Conservation (phyloP, 2,888 invertebrate genomes). For the Trichogramma evanescens region DNA sequence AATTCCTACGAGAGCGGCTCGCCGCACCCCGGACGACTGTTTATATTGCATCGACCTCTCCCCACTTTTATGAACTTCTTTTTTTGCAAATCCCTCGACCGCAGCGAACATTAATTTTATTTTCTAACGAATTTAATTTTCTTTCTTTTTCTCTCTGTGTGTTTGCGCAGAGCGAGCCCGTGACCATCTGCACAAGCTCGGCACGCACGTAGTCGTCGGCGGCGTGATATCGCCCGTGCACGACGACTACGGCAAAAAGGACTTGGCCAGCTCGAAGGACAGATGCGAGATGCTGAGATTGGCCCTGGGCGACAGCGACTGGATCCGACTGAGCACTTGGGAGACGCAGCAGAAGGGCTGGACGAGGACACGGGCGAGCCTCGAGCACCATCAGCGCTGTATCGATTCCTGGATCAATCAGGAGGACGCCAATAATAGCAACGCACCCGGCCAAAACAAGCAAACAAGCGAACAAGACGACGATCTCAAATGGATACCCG, state of each 20-base stretch:
- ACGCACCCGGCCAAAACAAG: constrained; percentile 24
- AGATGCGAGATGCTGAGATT: constrained; percentile 75
- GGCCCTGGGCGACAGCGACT: constrained; percentile 71
- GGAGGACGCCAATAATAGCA: constrained; percentile 37
- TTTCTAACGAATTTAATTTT: background rate
- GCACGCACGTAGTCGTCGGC: constrained; percentile 72
- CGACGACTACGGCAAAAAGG: constrained; percentile 87
- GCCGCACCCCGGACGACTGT: background rate
- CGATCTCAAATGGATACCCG: constrained; percentile 56
- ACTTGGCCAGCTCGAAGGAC: constrained; percentile 63
- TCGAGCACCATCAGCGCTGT: constrained; percentile 71
- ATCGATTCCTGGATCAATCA: constrained; percentile 50
- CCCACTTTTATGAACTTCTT: too few species aligned
- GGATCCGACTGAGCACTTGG: constrained; percentile 87
- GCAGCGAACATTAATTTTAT: background rate
- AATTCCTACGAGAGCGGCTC: background rate
- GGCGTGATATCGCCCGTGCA: constrained; percentile 93
- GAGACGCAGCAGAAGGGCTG: constrained; percentile 76
- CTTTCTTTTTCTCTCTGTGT: background rate
- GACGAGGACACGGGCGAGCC: constrained; percentile 71
- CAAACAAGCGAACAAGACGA: constrained; percentile 25
- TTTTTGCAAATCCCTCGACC: background rate
- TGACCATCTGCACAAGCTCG: constrained; percentile 74
- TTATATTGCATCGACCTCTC: too few species aligned
- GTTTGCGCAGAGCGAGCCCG: constrained; percentile 73